Evolutionary conservation across 2,888 invertebrate species (phyloP).

Genomic region (Dasypogon diadema): DNA sequence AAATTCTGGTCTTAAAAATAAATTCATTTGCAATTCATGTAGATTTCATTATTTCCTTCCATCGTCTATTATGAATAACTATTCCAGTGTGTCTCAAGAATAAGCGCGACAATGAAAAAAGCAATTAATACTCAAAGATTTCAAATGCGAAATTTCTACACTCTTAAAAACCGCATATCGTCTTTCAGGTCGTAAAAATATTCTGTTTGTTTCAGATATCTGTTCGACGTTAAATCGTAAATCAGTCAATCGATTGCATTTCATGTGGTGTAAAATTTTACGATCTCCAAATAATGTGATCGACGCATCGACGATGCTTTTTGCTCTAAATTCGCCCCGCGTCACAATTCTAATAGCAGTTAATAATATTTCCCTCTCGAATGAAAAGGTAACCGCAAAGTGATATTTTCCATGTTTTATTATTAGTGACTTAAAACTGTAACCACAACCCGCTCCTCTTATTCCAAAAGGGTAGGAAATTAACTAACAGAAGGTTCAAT

Average conservation of each 20-base stretch:
- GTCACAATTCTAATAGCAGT: constrained; percentile 48
- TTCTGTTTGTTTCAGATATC: constrained; percentile 18
- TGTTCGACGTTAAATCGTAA: constrained; percentile 33
- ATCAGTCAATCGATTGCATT: constrained; percentile 50
- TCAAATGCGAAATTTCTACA: neutral
- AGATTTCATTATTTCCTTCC: too few relatives aligned
- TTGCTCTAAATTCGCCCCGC: constrained; percentile 54
- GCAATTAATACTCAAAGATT: neutral
- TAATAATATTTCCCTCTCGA: constrained; percentile 45
- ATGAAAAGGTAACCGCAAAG: constrained; percentile 54
- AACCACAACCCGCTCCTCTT: constrained; percentile 41
- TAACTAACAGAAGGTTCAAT: constrained; percentile 37
- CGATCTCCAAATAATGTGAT: constrained; percentile 37
- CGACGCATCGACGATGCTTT: constrained; percentile 27
- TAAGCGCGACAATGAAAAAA: too few relatives aligned
- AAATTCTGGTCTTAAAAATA: too few relatives aligned
- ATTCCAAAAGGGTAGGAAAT: constrained; percentile 39
- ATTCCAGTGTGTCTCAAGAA: too few relatives aligned
- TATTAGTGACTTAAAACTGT: constrained; percentile 47
- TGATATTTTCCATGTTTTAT: constrained; percentile 57
- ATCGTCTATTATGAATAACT: too few relatives aligned
- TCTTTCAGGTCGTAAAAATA: constrained; percentile 28
- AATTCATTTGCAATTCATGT: too few relatives aligned
- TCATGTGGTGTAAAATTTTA: constrained; percentile 37
- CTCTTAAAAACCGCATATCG: constrained; percentile 36